A percentile compares a stretch with the other conserved stretches of the same genome.
These are phyloP conservation scores for Macrochelys suwanniensis DNA, from an alignment of 2,797 vertebrate species.

Conservation along the genomic window DNA sequence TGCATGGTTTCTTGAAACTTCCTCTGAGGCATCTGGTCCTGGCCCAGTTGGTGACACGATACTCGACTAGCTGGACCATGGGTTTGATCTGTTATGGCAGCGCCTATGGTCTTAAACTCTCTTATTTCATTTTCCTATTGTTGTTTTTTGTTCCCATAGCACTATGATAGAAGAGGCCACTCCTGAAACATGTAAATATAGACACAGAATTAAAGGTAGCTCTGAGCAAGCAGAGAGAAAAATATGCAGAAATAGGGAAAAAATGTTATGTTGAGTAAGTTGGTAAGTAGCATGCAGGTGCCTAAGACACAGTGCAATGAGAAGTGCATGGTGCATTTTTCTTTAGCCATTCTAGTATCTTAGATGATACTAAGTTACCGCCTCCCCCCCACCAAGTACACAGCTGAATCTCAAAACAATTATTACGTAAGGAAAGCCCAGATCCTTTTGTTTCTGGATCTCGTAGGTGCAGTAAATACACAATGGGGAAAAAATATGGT, in stretches of 20 bases:
- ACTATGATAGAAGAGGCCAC: neutral
- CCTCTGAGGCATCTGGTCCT: neutral
- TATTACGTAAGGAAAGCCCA: neutral
- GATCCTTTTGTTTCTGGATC: neutral
- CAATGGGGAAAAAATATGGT: neutral
- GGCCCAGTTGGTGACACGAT: neutral
- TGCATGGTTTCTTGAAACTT: neutral
- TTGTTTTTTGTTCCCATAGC: neutral
- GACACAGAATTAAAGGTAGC: neutral
- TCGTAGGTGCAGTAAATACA: neutral
- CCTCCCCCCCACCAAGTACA: neutral
- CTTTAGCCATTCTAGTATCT: slow-evolving; percentile 2
- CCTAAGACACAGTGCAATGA: neutral
- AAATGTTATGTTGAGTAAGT: neutral
- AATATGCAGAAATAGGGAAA: neutral
- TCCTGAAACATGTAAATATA: neutral
- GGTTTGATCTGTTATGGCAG: neutral
- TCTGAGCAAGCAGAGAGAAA: neutral
- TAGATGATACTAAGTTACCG: neutral
- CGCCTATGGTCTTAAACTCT: neutral
- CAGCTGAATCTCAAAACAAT: neutral
- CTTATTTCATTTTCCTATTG: neutral
- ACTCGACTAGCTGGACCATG: neutral
- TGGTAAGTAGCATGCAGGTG: neutral
- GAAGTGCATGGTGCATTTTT: neutral